Conservation (phyloP, 92 coral and sea anemone genomes). For the Epizoanthus rinbou region DNA sequence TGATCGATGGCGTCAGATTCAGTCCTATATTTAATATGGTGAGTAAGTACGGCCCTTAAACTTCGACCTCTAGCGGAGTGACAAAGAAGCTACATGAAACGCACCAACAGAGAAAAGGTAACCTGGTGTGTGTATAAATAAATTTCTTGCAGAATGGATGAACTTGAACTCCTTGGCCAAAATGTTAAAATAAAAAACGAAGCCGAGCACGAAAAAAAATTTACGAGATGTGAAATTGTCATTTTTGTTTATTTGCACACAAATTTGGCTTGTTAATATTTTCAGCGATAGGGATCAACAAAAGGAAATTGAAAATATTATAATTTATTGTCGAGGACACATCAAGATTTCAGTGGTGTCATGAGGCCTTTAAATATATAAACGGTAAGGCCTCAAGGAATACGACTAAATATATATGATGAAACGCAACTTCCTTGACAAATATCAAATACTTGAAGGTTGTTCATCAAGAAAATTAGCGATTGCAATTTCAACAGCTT, state of each 20-base stretch:
- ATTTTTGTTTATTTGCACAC: constrained; percentile 29
- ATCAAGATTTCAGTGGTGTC: constrained; percentile 16
- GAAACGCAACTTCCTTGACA: too few relatives aligned
- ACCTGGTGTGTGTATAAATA: background rate
- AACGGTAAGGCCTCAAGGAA: constrained; percentile 1
- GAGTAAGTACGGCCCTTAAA: background rate
- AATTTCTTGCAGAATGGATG: background rate
- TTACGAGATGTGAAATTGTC: background rate
- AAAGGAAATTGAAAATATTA: constrained; percentile 39
- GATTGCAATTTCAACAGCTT: constrained; percentile 10
- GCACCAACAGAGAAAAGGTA: background rate
- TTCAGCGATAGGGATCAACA: constrained; percentile 26
- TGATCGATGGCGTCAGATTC: background rate
- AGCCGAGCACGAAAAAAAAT: too few relatives aligned
- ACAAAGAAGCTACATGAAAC: background rate
- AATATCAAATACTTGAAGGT: background rate
- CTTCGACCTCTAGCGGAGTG: background rate
- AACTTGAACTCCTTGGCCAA: background rate
- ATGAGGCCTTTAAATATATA: constrained; percentile 6
- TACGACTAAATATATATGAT: constrained; percentile 5
- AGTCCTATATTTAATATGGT: background rate
- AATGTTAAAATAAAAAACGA: too few relatives aligned
- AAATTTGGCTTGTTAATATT: constrained; percentile 26
- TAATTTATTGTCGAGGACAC: constrained; percentile 26
- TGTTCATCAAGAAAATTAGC: constrained; percentile 11